phyloP scores from a whole-genome alignment of 2,113 vertebrate genomes.

The Tringa solitaria region DNA sequence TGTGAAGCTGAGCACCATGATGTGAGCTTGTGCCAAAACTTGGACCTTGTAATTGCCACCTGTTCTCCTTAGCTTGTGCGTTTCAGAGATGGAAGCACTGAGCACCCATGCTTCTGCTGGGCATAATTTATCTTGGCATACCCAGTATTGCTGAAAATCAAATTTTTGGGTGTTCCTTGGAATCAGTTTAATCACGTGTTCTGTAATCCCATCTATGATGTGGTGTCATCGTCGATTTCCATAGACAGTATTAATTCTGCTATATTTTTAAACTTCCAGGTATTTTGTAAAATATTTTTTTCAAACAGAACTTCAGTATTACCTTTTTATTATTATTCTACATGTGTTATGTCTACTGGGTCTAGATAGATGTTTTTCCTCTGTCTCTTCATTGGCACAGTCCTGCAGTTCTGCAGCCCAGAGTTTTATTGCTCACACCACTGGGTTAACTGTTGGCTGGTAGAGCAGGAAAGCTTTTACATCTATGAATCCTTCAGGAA shows the following conservation, averaged over 20 bases:
- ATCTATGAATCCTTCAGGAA: neutral
- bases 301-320: neutral
- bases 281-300: neutral
- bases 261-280: neutral
- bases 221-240: neutral
- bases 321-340: no score
- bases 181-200: neutral
- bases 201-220: neutral
- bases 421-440: neutral
- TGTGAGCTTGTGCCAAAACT: neutral
- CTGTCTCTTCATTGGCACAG: neutral
- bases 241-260: neutral
- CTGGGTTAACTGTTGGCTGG: neutral
- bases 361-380: neutral
- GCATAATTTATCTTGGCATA: neutral
- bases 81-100: neutral
- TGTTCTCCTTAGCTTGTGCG: neutral
- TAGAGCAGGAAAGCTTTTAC: neutral
- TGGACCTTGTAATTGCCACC: neutral
- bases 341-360: neutral
- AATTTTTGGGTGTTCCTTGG: neutral
- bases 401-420: neutral
- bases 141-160: neutral
- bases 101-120: neutral
- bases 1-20: neutral